Evolutionary conservation across 2,888 invertebrate species (phyloP).

Genomic region (Erebia ligea): DNA sequence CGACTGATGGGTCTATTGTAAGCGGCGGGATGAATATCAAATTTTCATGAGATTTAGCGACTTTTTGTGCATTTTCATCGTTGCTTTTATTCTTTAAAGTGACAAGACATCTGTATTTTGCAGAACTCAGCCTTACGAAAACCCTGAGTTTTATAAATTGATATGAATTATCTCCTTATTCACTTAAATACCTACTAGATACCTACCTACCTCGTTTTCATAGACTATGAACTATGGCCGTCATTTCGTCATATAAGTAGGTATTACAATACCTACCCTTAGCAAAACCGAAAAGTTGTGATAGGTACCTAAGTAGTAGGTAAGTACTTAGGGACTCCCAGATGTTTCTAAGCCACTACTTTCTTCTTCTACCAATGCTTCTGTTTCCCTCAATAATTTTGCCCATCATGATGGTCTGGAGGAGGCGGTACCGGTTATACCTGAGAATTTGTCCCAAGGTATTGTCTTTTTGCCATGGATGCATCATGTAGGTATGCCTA

Average conservation of each 20-base stretch:
- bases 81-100: constrained; percentile 34
- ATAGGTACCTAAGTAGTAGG: too few relatives aligned
- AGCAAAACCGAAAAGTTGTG: too few relatives aligned
- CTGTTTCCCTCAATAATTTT: too few relatives aligned
- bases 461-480: too few relatives aligned
- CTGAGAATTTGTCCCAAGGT: too few relatives aligned
- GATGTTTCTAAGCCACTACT: too few relatives aligned
- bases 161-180: background rate
- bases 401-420: too few relatives aligned
- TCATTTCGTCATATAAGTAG: background rate
- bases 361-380: too few relatives aligned
- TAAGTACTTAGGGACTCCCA: too few relatives aligned
- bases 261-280: too few relatives aligned
- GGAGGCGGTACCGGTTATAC: too few relatives aligned
- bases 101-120: constrained; percentile 47
- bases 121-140: background rate
- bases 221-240: background rate
- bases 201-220: background rate
- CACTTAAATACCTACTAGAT: background rate
- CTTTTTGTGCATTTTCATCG: constrained; percentile 43
- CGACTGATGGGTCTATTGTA: constrained; percentile 56
- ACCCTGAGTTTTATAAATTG: constrained; percentile 24
- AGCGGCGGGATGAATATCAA: constrained; percentile 60
- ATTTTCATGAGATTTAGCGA: constrained; percentile 45
- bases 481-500: too few relatives aligned